phyloP scores from a whole-genome alignment of 1,140 invertebrate species.

The Penaeus vannamei region DNA sequence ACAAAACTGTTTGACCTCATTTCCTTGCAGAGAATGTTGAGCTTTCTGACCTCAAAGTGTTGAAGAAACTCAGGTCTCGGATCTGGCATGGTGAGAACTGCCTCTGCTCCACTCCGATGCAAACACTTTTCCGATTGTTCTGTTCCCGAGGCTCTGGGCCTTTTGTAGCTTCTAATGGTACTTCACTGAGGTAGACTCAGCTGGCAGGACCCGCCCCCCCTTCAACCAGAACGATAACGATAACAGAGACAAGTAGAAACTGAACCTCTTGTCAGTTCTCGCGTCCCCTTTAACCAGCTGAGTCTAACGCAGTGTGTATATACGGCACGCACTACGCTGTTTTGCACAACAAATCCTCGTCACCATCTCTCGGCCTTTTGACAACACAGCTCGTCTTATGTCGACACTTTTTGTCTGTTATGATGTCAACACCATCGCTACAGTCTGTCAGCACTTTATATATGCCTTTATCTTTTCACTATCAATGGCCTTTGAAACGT shows the following conservation, averaged over 20 bases:
- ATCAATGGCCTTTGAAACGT: no score
- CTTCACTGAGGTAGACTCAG: conserved; percentile 55
- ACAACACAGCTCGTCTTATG: neutral
- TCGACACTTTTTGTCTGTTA: no score
- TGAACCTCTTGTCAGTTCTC: no score
- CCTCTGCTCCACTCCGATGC: conserved; percentile 51
- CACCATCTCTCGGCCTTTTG: conserved; percentile 22
- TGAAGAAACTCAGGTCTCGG: conserved; percentile 64
- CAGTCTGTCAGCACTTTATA: no score
- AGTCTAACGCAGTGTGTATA: no score
- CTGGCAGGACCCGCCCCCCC: neutral
- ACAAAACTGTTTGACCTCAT: conserved; percentile 47
- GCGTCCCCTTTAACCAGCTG: no score
- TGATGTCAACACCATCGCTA: no score
- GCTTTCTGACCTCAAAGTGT: conserved; percentile 60
- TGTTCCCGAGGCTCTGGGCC: conserved; percentile 37
- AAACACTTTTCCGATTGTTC: conserved; percentile 36
- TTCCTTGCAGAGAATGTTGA: conserved; percentile 64
- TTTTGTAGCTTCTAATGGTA: conserved; percentile 51
- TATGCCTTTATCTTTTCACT: no score
- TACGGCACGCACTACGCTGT: conserved; percentile 46
- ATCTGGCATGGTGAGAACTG: conserved; percentile 66
- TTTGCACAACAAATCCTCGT: conserved; percentile 41
- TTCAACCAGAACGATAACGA: no score
- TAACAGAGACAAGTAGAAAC: no score